Evolutionary conservation across 2,888 invertebrate genomes (phyloP).

Genomic region (Exocentrus adspersus): DNA sequence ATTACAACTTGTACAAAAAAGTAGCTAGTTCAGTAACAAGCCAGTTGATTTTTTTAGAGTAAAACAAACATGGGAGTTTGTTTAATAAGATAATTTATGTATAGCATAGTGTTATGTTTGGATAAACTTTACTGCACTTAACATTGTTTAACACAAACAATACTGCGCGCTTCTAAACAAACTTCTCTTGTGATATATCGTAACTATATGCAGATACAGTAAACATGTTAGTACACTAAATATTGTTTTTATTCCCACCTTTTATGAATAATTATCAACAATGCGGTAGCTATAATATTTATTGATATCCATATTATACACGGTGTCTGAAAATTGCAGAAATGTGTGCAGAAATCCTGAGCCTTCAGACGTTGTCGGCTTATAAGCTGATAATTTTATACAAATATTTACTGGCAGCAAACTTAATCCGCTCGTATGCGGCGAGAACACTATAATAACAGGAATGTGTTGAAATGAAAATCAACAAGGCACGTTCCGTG

Average conservation of each 20-base stretch:
- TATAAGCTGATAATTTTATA: constrained; percentile 34
- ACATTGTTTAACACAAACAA: neutral
- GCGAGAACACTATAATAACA: constrained; percentile 43
- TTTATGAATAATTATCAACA: too few relatives aligned
- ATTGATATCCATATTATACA: too few relatives aligned
- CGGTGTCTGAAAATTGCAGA: too few relatives aligned
- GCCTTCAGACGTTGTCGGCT: constrained; percentile 27
- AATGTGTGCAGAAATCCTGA: constrained; percentile 17
- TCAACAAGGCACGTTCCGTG: constrained; percentile 48
- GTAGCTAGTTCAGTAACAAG: too few relatives aligned
- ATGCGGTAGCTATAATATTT: too few relatives aligned
- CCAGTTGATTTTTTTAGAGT: neutral
- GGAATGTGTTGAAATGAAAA: constrained; percentile 42
- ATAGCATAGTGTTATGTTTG: neutral
- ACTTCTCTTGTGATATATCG: neutral
- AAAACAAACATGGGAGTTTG: neutral
- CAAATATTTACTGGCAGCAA: constrained; percentile 42
- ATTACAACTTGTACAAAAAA: too few relatives aligned
- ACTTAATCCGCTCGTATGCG: constrained; percentile 38
- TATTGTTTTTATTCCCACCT: neutral
- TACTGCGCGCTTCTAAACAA: constrained; percentile 1
- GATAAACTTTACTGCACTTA: neutral
- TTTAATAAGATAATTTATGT: neutral
- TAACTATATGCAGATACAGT: constrained; percentile 7
- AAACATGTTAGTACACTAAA: constrained; percentile 6